Evolutionary conservation across 2,797 vertebrate species (phyloP).

Genomic region (Sebastes hopkinsi): DNA sequence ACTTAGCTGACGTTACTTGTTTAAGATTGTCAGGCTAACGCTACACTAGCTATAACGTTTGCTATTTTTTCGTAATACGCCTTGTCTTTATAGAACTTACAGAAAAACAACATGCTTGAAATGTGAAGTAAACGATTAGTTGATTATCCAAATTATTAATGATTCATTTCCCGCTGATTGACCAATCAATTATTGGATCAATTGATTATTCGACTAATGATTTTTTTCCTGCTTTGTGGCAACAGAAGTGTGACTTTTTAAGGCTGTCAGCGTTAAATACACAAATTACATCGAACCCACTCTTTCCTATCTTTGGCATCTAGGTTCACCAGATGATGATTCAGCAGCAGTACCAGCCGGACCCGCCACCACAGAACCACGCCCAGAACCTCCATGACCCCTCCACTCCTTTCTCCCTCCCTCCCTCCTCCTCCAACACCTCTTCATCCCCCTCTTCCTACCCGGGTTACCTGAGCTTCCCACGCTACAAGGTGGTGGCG

Average conservation of each 20-base stretch:
- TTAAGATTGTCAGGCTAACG: too few relatives aligned
- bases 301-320: background rate
- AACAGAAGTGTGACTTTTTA: background rate
- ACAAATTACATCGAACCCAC: background rate
- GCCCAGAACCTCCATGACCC: background rate
- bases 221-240: background rate
- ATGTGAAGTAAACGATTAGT: background rate
- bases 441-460: conserved; percentile 66
- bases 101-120: background rate
- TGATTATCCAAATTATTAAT: background rate
- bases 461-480: conserved; percentile 83
- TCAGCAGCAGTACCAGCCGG: conserved; percentile 75
- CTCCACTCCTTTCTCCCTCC: conserved; percentile 1
- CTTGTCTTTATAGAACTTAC: background rate
- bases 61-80: background rate
- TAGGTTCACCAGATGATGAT: conserved; percentile 88
- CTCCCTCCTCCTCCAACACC: background rate
- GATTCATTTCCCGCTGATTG: background rate
- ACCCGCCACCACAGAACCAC: background rate
- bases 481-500: conserved; percentile 71
- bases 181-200: background rate
- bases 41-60: too few relatives aligned
- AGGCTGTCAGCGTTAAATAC: too few relatives aligned
- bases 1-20: too few relatives aligned
- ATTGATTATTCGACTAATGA: background rate